Evolutionary conservation across 2,888 invertebrate species (phyloP), one percentile per base, ranked within the genome.

Genomic region (Dendrolimus houi): DNA sequence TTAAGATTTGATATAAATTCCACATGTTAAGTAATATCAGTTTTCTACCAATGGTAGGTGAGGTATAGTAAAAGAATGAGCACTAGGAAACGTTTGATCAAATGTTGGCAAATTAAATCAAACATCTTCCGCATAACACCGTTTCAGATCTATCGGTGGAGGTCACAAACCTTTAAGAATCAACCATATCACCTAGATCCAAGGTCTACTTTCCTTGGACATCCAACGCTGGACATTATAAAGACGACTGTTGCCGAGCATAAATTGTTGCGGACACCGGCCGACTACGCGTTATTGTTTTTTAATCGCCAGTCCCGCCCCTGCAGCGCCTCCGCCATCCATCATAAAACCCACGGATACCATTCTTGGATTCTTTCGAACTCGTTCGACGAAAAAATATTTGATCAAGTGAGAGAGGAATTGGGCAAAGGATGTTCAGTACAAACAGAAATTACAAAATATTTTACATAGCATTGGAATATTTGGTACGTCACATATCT

Each of bases 211-310:
- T 56, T 41, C 10, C 14, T 17, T 14, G 9, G n/a, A 9, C 17
- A 8, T 12, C 53, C 9, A 52, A 54, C 53, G 13, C 52, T 55
- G 52, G 56, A 14, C 14, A 41, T 53, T 83, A 87, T 86, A 75
- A 79, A 88, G 87, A 82, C 74, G 76, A 81, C 78, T 74, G 72
- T 66, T 63, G 68, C 62, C 64, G 56, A 71, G 71, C 79, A 84
- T 85, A 87, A 87, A 88, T 88, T 85, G 85, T 75, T 72, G 70
- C 74, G 76, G 88, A 89, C 88, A 83, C 75, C 74, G 77, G 74
- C 76, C 77, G 79, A 70, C 74, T 74, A 76, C 75, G 72, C 72
- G 77, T 89, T 89, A 90, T 89, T 87, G 89, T 90, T 87, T 88
- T 89, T 85, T 89, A 90, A 89, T 87, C 75, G 80, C 53, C 72